Conservation (phyloP, 64 coral and sea anemone genomes). For the Pocillopora damicornis region DNA sequence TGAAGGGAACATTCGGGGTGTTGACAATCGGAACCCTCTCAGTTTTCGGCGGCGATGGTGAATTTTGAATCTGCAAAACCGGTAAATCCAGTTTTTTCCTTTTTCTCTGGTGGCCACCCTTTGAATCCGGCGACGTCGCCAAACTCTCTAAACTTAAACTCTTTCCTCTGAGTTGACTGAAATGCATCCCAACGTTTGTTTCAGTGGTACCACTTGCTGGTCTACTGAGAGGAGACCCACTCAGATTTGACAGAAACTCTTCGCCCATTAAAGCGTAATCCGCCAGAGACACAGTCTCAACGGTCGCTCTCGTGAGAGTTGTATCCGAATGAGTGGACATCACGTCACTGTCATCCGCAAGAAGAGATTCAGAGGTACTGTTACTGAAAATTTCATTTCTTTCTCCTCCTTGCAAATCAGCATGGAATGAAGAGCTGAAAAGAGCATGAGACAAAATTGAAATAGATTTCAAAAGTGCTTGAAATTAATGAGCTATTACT, state of each 20-base stretch:
- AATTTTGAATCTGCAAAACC: neutral
- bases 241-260: neutral
- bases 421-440: slow-evolving; percentile 8
- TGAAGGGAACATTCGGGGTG: neutral
- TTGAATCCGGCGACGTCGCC: neutral
- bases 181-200: neutral
- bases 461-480: neutral
- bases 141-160: slow-evolving; percentile 35
- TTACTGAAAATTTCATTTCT: neutral
- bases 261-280: slow-evolving; percentile 10
- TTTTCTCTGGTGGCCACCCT: neutral
- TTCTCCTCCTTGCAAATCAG: slow-evolving; percentile 9
- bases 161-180: neutral
- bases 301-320: neutral
- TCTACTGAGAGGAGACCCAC: neutral
- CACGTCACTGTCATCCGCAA: neutral
- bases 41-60: neutral
- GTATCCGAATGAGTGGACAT: slow-evolving; percentile 17
- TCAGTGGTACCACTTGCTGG: neutral
- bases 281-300: neutral
- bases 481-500: too few species aligned
- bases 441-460: neutral
- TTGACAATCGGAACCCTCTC: neutral
- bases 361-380: slow-evolving; percentile 10
- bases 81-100: neutral